Base-by-base conservation (phyloP, 2,797 vertebrate species). In the Passerculus sandwichensis region DNA sequence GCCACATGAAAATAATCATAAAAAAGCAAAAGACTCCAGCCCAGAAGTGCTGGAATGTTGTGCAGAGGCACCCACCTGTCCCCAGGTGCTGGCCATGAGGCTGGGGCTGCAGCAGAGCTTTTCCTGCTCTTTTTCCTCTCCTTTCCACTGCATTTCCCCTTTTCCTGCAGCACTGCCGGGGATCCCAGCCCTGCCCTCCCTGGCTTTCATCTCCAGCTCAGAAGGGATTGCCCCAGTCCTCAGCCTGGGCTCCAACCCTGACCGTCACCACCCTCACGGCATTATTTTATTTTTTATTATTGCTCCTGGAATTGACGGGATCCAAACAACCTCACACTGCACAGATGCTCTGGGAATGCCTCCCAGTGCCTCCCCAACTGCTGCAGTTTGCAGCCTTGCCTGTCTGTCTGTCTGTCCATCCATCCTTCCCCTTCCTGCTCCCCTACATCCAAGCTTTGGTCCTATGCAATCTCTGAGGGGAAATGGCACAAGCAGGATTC, bases 401-500 rank as follows among this genome's bases (percentile, higher is more conserved):
- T 69, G 7, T 70, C 72, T 65, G 21, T 36, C 38, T 13, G 40
- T 40, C 40, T 15, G 15, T 42, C 77, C 60, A 5, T 34, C 70
- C 42, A 8, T 5, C 69, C 59, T 1, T 8, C 57, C 40, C 60
- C 8, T 7, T 34, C 42, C 25, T n/a, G 50, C 36, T 18, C 45
- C 56, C 38, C 34, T 3, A 13, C 34, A 16, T 1, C 40, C 67
- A 44, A 30, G 10, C 32, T 56, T 62, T 36, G 4, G 1, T 3
- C 5, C 16, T 19, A 2, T 3, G 42, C 7, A 53, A 6, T 18
- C 30, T 19, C 26, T 3, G 14, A 48, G 20, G 44, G 40, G 57
- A 67, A 44, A 48, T 0, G 7, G 72, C 65, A 34, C 20, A 27
- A n/a, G 22, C 0, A 0, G 0, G 0, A 27, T 13, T 15, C 5